These are phyloP conservation scores for Suricata suricatta DNA, from an alignment of 2,113 vertebrate species.

Conservation along the genomic window DNA sequence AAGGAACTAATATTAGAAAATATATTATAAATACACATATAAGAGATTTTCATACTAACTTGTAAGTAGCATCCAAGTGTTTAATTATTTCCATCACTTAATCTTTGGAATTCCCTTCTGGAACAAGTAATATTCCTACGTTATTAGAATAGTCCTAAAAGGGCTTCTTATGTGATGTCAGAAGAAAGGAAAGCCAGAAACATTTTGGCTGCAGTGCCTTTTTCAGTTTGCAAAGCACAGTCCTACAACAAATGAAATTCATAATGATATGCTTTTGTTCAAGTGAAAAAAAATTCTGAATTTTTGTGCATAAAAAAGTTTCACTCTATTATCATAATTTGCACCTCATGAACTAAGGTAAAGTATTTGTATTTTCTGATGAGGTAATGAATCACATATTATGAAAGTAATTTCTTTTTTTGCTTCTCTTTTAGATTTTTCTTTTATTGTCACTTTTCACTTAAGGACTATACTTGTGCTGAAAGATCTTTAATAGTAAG, in stretches of 20 bases:
- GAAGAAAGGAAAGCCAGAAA: background rate
- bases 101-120: background rate
- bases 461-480: background rate
- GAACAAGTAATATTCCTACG: background rate
- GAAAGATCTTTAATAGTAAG: background rate
- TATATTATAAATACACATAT: background rate
- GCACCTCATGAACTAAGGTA: background rate
- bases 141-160: background rate
- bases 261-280: background rate
- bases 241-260: background rate
- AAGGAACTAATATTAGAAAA: background rate
- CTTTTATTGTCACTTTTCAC: background rate
- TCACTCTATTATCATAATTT: background rate
- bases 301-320: background rate
- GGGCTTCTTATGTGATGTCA: background rate
- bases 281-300: background rate
- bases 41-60: background rate
- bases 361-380: conserved; percentile 41
- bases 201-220: background rate
- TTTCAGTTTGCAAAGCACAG: background rate
- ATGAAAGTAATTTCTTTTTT: background rate
- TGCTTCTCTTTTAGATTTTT: conserved; percentile 2
- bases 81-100: background rate
- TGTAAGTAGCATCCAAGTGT: background rate
- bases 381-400: background rate